Base-by-base conservation (phyloP, 2,888 invertebrate species). In the Tortrix viridana region DNA sequence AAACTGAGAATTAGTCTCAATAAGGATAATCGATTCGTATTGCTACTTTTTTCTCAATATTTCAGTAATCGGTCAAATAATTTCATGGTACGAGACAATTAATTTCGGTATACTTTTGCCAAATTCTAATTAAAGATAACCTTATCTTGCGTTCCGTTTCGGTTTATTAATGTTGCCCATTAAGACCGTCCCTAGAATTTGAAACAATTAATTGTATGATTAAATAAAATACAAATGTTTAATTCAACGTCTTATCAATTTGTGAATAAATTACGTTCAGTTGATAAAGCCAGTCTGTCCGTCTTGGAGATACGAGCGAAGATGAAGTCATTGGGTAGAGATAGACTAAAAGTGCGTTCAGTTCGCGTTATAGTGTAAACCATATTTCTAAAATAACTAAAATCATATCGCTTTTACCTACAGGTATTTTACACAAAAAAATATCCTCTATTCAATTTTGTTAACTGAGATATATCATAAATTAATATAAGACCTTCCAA, bases 71-170 rank as follows among this genome's bases (percentile, higher is more conserved):
- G 9, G 19, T 5, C 5, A 47, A 20, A 49, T n/a, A 5, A 22
- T 59, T 52, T 46, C 16, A 38, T 38, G 22, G 16, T 14, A 22
- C 18, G 9, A 9, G 19, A 43, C 32, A 4, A 22, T 37, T 44
- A n/a, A 44, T 18, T n/a, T 32, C n/a, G 14, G 23, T 23, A 23
- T 6, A 32, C 41, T 41, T 43, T 54, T 20, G 23, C 38, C 38
- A 53, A 60, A 53, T 53, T 53, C 19, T 38, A 60, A 47, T 60
- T 47, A 41, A 18, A 60, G 48, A 60, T 43, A 60, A 55, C 41
- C 54, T 48, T 60, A 60, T 60, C 53, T 60, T 47, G 41, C 19
- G 23, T 19, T 60, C 47, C 60, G 48, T 60, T 60, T 43, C 41
- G 41, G 47, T 41, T 43, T 48, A 54, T 54, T 54, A 60, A 54